A percentile compares a stretch with the other conserved stretches of the same genome.
phyloP scores from a whole-genome alignment of 2,113 vertebrate genomes.

The Poeciliopsis turrubarensis region DNA sequence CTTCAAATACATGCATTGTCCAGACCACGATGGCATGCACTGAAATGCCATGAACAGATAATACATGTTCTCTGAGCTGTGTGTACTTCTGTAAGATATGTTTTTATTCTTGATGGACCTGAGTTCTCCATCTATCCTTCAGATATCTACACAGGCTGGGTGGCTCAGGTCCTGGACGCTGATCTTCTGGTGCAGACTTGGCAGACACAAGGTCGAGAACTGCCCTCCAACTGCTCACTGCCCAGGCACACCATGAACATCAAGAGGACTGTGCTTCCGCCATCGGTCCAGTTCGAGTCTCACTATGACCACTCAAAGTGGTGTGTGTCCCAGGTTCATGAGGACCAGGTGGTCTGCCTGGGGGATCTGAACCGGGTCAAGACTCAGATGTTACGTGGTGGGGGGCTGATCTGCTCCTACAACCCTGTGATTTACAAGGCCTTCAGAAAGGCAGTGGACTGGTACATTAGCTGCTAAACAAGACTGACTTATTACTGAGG shows the following conservation, averaged over 20 bases:
- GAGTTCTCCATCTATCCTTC: constrained; percentile 12
- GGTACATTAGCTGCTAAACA: constrained; percentile 79
- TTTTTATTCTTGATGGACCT: not conserved
- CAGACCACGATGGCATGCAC: too few species aligned
- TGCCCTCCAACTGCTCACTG: constrained; percentile 93
- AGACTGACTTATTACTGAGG: not conserved
- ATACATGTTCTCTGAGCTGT: not conserved
- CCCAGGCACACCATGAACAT: constrained; percentile 87
- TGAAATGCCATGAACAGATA: too few species aligned
- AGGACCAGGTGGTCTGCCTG: constrained; percentile 85
- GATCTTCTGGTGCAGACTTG: constrained; percentile 90
- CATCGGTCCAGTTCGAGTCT: constrained; percentile 79
- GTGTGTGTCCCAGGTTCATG: constrained; percentile 80
- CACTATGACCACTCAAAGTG: constrained; percentile 91
- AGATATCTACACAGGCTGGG: constrained; percentile 93
- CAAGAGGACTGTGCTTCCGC: constrained; percentile 72
- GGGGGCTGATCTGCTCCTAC: constrained; percentile 87
- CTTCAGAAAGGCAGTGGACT: constrained; percentile 80
- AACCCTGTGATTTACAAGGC: constrained; percentile 83
- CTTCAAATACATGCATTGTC: too few species aligned
- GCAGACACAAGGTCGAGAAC: constrained; percentile 77
- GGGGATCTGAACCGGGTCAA: constrained; percentile 89
- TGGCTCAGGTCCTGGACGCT: constrained; percentile 84
- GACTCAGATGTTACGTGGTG: constrained; percentile 84
- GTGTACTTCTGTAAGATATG: not conserved